Percentiles rank a stretch among this genome's conserved stretches.
Evolutionary conservation across 2,797 vertebrate genomes (phyloP).

Genomic region (Acrossocheilus fasciatus): DNA sequence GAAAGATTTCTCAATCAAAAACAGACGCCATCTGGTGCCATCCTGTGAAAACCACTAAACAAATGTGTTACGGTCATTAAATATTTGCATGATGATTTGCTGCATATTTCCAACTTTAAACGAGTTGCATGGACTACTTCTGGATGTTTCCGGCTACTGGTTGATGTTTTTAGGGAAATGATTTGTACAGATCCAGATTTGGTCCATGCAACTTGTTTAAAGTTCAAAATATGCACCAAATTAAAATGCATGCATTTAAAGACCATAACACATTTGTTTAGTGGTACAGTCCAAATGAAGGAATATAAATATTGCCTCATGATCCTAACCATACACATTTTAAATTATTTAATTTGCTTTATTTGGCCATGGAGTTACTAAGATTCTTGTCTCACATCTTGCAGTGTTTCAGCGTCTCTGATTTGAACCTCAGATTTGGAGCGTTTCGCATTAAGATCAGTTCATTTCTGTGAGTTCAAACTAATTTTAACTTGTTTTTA

Average conservation of each 20-base stretch:
- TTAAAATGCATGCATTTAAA: neutral
- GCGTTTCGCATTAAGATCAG: neutral
- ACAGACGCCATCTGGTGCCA: neutral
- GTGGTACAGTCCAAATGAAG: neutral
- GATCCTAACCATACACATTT: neutral
- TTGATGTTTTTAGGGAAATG: neutral
- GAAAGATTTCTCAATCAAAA: neutral
- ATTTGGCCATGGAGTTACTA: neutral
- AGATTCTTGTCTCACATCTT: neutral
- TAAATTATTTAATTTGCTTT: neutral
- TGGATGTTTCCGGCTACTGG: neutral
- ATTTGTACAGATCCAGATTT: neutral
- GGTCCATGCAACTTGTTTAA: neutral
- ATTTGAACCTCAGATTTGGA: neutral
- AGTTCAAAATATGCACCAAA: neutral
- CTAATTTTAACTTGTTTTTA: neutral
- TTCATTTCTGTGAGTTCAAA: neutral
- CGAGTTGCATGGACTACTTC: neutral
- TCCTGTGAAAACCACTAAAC: neutral
- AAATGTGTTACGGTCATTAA: neutral
- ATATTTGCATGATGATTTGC: neutral
- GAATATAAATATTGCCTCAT: neutral
- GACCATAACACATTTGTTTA: neutral
- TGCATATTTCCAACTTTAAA: neutral
- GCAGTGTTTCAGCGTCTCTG: neutral